These are phyloP conservation scores for Lateolabrax maculatus DNA, from an alignment of 2,797 vertebrate species.

Conservation along the genomic window DNA sequence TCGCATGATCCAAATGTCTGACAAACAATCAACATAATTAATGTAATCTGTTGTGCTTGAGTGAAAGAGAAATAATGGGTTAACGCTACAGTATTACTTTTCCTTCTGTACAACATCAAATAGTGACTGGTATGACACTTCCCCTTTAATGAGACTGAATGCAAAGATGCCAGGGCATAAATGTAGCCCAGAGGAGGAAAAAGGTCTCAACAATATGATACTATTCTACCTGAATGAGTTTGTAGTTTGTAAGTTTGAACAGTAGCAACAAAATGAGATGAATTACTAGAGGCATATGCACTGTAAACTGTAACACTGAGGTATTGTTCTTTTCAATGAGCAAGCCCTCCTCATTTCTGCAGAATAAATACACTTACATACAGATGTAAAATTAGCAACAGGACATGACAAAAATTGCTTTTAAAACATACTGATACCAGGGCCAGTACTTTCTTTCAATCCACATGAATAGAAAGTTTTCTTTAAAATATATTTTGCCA, in stretches of 20 bases:
- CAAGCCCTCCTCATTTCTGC: conserved; percentile 66
- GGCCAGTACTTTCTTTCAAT: conserved; percentile 54
- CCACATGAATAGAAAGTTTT: conserved; percentile 88
- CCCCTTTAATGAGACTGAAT: conserved; percentile 13
- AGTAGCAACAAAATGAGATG: conserved; percentile 61
- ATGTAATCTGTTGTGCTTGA: conserved; percentile 52
- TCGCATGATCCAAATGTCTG: conserved; percentile 44
- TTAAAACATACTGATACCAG: conserved; percentile 56
- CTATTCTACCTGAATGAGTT: conserved; percentile 29
- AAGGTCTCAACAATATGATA: conserved; percentile 22
- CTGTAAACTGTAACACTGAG: conserved; percentile 83
- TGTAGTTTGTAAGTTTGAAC: conserved; percentile 27
- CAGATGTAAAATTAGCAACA: conserved; percentile 56
- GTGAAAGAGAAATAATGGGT: conserved; percentile 38
- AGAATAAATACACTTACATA: conserved; percentile 80
- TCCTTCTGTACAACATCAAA: conserved; percentile 56
- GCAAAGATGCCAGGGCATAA: conserved; percentile 4
- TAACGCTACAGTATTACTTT: conserved; percentile 53
- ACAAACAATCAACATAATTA: conserved; percentile 47
- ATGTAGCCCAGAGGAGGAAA: conserved; percentile 18
- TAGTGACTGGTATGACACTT: conserved; percentile 36
- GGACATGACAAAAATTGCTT: conserved; percentile 45
- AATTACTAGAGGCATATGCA: conserved; percentile 57
- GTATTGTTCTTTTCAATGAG: conserved; percentile 71
- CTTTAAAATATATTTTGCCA: conserved; percentile 87